Base-by-base conservation (phyloP, 2,888 invertebrate genomes). In the Nyleta sp. region DNA sequence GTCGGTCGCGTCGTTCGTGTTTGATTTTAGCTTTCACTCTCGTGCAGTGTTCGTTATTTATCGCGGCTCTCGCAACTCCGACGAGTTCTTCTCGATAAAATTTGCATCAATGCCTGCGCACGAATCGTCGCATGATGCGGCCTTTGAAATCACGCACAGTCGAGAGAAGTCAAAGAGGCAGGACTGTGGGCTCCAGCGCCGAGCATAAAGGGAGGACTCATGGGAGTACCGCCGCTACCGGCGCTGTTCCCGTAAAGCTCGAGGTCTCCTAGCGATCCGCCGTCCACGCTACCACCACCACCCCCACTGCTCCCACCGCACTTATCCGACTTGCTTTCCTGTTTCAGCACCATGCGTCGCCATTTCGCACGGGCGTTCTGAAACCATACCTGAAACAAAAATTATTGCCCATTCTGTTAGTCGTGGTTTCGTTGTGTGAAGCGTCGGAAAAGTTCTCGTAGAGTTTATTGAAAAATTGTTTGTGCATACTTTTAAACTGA, bases 291-390 rank as follows among this genome's bases (percentile, higher is more conserved):
- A 1, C 92, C 91, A 2, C 91, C 91, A 83, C 91, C 88, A 50
- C 82, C 84, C 71, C 82, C 81, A 44, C 84, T 84, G 60, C 94
- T 93, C 10, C 92, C 91, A 15, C 94, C 94, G 87, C 94, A 94
- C 87, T 95, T 95, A 87, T 95, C 95, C 81, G 93, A 92, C 87
- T 95, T 95, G 90, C 94, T 95, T 88, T 95, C 95, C 87, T 95
- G 95, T 88, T 95, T 95, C 84, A 95, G 92, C 91, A 96, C 95
- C 94, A 96, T 96, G 82, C 98, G 94, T 86, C 98, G 94, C 95
- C 96, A 97, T 92, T 98, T 98, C 83, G 98, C 98, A 38, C 98
- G 93, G 24, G 97, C 97, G 90, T 98, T 98, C 92, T 98, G 97
- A 92, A 98, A 98, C 97, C 97, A 97, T 68, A 97, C 97, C 97